Base-by-base conservation (phyloP, 2,113 vertebrate species). In the Hypanus sabinus region DNA sequence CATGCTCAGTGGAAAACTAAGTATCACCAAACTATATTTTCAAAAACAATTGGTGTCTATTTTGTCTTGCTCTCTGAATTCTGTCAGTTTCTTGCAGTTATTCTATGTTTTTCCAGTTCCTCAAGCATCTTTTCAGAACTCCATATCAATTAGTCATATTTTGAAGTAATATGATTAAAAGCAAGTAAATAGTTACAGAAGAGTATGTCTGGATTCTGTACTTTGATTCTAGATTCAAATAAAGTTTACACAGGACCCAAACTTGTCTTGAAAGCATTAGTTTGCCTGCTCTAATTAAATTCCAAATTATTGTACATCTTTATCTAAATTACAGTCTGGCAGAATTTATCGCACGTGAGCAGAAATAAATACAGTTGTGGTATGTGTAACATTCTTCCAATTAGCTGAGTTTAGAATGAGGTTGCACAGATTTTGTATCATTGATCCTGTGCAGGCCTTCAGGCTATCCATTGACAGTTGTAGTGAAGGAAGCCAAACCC, bases 401-500 rank as follows among this genome's bases (percentile, higher is more conserved):
- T 94, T 94, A 94, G 70, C 93, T 76, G 73, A 90, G 38, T 88
- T 65, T 88, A 80, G 71, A 75, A 68, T 87, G 94, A 77, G 94
- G 70, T 91, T 94, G 93, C 70, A 88, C 91, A 55, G 68, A 93
- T 71, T 93, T 73, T 93, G 91, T 73, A 27, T 80, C 81, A 94
- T 94, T 94, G 94, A 94, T 94, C 94, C 94, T 77, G n/a, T 85
- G 73, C 71, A 88, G 71, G 93, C 93, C 94, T 94, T 90, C 5
- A 46, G 94, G 93, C 94, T 68, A 88, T 94, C 80, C 77, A 94
- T 94, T 87, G 93, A 94, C 85, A 94, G 93, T 80, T 79, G 57
- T 73, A 65, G 73, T 70, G 71, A 81, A 94, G 92, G 60, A 94
- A 93, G 91, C 20, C 91, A 93, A 93, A 46, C 91, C 91, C 68